Base-by-base conservation (phyloP, 2,113 vertebrate species). In the Sorex araneus region DNA sequence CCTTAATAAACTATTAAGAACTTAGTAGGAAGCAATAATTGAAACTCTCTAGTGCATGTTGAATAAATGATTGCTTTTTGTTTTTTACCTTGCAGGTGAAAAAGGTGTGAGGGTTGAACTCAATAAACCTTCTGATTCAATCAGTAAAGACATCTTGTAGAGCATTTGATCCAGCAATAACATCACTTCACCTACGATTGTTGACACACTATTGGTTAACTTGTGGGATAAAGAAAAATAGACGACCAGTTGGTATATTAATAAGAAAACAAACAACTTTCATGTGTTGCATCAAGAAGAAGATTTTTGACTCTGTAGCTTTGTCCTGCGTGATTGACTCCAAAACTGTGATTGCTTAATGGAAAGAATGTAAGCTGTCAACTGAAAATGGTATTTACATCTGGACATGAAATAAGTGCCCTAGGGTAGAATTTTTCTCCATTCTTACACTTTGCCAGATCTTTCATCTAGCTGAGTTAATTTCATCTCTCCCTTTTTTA, bases 101-200 rank as follows among this genome's bases (percentile, higher is more conserved):
- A 99, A 99, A 98, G 99, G 98, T 96, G 98, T 99, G 96, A 99
- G 99, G 98, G 98, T 99, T 96, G 99, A 99, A 97, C 98, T 99
- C 89, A 98, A 97, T 97, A 99, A 99, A 98, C 98, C 99, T 93
- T 98, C 98, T n/a, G 98, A 99, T 94, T 97, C 98, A 85, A 97
- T 98, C 98, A 98, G 98, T 92, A 98, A 98, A 97, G 97, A 98
- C 19, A 96, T 97, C 97, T 95, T 96, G 94, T 92, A 96, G 92
- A 95, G 97, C 96, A 96, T 97, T 92, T 94, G 94, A 93, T 95
- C 96, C 97, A 94, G 97, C 97, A 95, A 94, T 94, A 96, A 60
- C 78, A 96, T 94, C 94, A 87, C 97, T 93, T 76, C 90, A 89
- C 69, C 97, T 94, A 86, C 94, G 94, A 34, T 87, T 95, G 93